Evolutionary conservation across 2,797 vertebrate genomes (phyloP).

Genomic region (Anguilla megastoma): DNA sequence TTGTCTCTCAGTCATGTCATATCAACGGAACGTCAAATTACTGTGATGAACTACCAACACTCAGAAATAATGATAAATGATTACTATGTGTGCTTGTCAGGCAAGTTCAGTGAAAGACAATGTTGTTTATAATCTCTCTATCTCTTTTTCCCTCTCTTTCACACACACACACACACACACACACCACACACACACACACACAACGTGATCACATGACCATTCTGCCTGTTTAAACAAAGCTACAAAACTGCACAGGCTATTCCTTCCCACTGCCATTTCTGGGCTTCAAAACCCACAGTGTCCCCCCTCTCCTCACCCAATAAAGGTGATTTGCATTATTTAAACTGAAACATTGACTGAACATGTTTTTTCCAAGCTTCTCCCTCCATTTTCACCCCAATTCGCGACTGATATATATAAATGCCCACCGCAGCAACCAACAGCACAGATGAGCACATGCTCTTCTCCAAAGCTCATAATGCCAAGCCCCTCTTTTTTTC

Average conservation of each 20-base stretch:
- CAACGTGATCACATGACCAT: neutral
- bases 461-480: neutral
- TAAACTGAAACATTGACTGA: neutral
- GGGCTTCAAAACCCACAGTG: neutral
- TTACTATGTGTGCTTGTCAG: neutral
- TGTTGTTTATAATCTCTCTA: neutral
- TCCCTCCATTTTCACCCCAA: neutral
- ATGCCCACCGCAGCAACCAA: neutral
- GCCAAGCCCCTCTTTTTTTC: neutral
- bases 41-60: neutral
- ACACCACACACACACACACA: constrained; percentile 12
- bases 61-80: neutral
- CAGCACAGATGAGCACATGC: no score
- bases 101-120: neutral
- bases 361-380: neutral
- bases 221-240: neutral
- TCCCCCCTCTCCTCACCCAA: no score
- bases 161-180: neutral
- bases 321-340: neutral
- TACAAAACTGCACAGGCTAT: neutral
- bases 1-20: neutral
- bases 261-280: neutral
- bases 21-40: neutral
- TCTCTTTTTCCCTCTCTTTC: neutral
- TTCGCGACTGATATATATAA: neutral